These are phyloP conservation scores for Melipona quadrifasciata DNA, from an alignment of 1,140 invertebrate genomes.

Conservation along the genomic window DNA sequence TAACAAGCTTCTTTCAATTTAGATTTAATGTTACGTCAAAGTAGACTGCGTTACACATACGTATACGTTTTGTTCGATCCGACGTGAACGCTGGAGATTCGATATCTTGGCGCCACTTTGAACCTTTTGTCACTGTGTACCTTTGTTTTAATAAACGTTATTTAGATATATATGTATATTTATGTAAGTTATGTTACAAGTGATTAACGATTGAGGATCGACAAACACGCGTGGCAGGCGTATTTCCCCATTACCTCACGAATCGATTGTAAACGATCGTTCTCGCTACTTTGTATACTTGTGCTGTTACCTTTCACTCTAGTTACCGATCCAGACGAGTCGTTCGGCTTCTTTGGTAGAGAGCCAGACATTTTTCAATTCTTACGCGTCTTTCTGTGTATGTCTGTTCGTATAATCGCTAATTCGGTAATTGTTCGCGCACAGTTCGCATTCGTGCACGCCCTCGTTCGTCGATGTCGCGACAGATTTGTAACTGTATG, in stretches of 20 bases:
- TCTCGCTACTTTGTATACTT: slow-evolving; percentile 19
- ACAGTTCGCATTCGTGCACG: not conserved
- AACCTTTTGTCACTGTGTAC: not conserved
- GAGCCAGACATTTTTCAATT: not conserved
- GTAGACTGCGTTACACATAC: not conserved
- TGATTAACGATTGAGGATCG: not conserved
- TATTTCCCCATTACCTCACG: slow-evolving; percentile 4
- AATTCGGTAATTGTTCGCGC: no score
- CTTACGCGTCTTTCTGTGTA: not conserved
- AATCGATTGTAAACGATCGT: slow-evolving; percentile 29
- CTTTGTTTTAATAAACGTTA: not conserved
- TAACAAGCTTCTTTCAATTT: not conserved
- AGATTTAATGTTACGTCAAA: not conserved
- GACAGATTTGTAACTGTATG: no score
- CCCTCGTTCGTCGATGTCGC: not conserved
- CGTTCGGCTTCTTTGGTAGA: not conserved
- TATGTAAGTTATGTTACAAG: no score
- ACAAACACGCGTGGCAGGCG: slow-evolving; percentile 2
- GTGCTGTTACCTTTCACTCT: slow-evolving; percentile 13
- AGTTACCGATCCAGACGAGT: not conserved
- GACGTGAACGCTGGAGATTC: not conserved
- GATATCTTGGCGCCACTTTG: not conserved
- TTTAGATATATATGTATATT: not conserved
- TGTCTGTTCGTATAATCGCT: not conserved
- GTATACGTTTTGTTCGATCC: not conserved